Conservation (phyloP, 2,888 invertebrate species). For the Heliconius sara region DNA sequence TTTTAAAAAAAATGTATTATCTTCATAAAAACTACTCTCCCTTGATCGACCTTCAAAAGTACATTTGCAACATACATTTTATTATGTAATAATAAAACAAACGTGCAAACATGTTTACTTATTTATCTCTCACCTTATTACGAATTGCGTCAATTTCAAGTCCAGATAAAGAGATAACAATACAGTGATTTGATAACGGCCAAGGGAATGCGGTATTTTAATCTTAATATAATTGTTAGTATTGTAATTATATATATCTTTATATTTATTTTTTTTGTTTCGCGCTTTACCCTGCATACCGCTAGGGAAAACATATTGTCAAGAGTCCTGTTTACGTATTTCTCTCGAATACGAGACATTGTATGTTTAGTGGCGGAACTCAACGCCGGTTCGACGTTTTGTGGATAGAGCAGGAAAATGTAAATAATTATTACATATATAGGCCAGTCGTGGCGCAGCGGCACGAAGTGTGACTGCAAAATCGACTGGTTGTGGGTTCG, state of each 20-base stretch:
- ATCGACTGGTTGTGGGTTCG: too few species aligned
- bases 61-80: neutral
- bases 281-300: neutral
- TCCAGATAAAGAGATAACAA: constrained; percentile 51
- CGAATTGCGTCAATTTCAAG: constrained; percentile 45
- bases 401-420: neutral
- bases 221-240: constrained; percentile 41
- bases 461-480: too few species aligned
- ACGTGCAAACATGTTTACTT: constrained; percentile 24
- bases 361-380: neutral
- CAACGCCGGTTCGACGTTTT: neutral
- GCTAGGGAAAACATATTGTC: neutral
- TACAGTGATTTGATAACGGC: constrained; percentile 55
- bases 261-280: neutral
- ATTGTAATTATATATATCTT: constrained; percentile 8
- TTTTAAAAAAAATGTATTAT: neutral
- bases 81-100: constrained; percentile 22
- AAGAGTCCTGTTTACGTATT: neutral
- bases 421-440: neutral
- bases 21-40: neutral
- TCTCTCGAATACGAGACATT: neutral
- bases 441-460: too few species aligned
- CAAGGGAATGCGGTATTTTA: constrained; percentile 59
- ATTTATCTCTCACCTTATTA: constrained; percentile 36
- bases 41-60: neutral